Evolutionary conservation across 1,140 invertebrate genomes (phyloP), one percentile per base, ranked within the genome.

Genomic region (Bombus waltoni): DNA sequence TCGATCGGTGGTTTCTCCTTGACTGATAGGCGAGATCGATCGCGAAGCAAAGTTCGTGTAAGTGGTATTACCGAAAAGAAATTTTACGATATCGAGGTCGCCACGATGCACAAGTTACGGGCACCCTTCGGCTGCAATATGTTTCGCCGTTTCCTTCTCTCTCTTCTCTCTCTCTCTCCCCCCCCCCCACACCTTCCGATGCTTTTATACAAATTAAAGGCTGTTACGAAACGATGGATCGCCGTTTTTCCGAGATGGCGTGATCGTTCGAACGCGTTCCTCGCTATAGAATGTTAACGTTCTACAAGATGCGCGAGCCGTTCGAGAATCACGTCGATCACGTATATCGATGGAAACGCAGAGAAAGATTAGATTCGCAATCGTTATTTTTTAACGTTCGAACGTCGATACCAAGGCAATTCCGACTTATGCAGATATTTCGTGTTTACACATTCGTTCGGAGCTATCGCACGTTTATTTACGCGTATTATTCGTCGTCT

Each of bases 1-100:
- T 86, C 80, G 85, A 86, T 83, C 65, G 47, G 10, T 25, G 35
- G 53, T 86, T 72, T 77, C 85, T 82, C 73, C 85, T 76, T 71
- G 80, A 77, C 53, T 65, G 80, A 83, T 68, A 32, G 71, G 59
- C 0, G 35, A 42, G n/a, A 82, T 82, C 80, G 85, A 86, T 86
- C 80, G 80, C 10, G 57, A 68, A 74, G 70, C 18, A 32, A 74
- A 59, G 70, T 81, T 81, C 53, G 8, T 53, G 75, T 22, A 53
- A 79, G 47, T 71, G 68, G 44, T 59, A 71, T 70, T 65, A 77
- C 59, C 18, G 73, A 70, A 68, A 83, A 78, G 62, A 18, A 73
- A 70, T 40, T 70, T 83, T 42, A 77, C 38, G 74, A 70, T 57
- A 70, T 83, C 42, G 59, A 40, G 62, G 59, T 68, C 81, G 53